Conservation (phyloP, 2,113 vertebrate species). For the Litocranius walleri region DNA sequence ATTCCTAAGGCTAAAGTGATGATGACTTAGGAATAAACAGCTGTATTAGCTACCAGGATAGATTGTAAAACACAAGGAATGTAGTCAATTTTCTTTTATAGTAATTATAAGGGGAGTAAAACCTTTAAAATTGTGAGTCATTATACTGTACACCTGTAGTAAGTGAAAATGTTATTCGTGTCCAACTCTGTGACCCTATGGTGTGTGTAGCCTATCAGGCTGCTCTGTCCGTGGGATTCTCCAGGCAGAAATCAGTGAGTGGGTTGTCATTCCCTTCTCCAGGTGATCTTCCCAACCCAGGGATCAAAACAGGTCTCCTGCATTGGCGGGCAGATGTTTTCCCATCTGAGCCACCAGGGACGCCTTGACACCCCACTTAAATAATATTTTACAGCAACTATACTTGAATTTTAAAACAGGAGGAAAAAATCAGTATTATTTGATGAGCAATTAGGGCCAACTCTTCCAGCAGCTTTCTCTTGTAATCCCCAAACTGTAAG, state of each 20-base stretch:
- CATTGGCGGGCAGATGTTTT: background rate
- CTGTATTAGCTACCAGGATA: background rate
- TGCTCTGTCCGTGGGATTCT: background rate
- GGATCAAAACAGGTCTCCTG: background rate
- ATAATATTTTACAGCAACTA: background rate
- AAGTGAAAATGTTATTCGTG: background rate
- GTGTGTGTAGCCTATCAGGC: background rate
- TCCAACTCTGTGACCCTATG: background rate
- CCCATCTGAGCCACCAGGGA: background rate
- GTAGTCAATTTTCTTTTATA: background rate
- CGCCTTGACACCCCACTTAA: background rate
- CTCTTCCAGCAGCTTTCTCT: background rate
- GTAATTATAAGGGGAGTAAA: background rate
- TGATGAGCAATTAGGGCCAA: background rate
- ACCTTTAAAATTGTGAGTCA: background rate
- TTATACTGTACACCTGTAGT: background rate
- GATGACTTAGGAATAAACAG: background rate
- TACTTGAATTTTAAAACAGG: background rate
- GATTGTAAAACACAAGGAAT: background rate
- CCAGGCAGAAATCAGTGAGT: background rate
- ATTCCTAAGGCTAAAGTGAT: background rate
- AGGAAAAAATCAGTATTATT: background rate
- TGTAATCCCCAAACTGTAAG: background rate
- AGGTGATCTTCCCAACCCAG: background rate
- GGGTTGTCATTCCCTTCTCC: background rate